A percentile compares a stretch with the other conserved stretches of the same genome.
phyloP scores from a whole-genome alignment of 2,888 invertebrate genomes.

The Brenthis hecate region DNA sequence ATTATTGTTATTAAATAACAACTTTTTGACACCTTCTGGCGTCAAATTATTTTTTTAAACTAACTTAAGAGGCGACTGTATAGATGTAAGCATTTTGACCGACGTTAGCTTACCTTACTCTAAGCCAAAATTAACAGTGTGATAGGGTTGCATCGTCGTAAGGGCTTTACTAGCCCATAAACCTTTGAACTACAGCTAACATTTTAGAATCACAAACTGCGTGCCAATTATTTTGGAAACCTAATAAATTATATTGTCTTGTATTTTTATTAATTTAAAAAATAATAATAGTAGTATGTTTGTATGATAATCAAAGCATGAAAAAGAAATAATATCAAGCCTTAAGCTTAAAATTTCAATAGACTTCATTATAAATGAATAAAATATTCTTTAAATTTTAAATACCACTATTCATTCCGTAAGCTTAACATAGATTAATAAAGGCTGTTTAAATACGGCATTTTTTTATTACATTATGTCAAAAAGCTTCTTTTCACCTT shows the following conservation, averaged over 20 bases:
- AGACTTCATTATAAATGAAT: too few relatives aligned
- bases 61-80: too few relatives aligned
- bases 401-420: too few relatives aligned
- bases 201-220: not conserved
- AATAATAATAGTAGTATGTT: too few relatives aligned
- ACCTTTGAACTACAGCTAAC: not conserved
- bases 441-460: constrained; percentile 1
- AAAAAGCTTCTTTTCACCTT: not conserved
- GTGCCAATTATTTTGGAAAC: not conserved
- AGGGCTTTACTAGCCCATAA: constrained; percentile 2
- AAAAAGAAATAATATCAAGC: too few relatives aligned
- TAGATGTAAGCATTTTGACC: not conserved
- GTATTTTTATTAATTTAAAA: too few relatives aligned
- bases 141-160: constrained; percentile 6
- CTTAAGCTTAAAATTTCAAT: too few relatives aligned
- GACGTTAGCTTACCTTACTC: not conserved
- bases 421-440: not conserved
- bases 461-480: not conserved
- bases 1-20: too few relatives aligned
- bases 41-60: too few relatives aligned
- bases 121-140: constrained; percentile 9
- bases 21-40: too few relatives aligned
- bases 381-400: too few relatives aligned
- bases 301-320: too few relatives aligned
- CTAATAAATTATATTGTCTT: not conserved